Evolutionary conservation across 2,888 invertebrate species (phyloP), one percentile per base, ranked within the genome.

Genomic region (Drosophila diplacantha): DNA sequence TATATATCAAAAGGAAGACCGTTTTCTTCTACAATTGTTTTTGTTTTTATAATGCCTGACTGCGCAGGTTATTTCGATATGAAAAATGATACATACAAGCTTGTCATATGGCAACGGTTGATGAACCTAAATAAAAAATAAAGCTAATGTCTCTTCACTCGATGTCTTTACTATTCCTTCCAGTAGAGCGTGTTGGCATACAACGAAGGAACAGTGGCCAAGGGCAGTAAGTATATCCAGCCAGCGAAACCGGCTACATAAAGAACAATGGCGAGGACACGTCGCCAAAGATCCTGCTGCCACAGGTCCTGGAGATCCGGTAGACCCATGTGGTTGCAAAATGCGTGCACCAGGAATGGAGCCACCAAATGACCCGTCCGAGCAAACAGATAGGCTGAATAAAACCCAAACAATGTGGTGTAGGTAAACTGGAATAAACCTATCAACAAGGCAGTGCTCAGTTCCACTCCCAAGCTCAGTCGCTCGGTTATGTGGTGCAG

Each of bases 321-420:
- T 85, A 98, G 94, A 8, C 98, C 98, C 96, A 98, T 97, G 88
- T 96, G 95, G 88, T 98, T 98, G 89, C 98, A 98, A 88, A 97
- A 97, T 32, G 96, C 94, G 88, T 98, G 98, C 2, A 94, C 96
- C 16, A 96, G 88, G 75, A 97, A 92, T 4, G 96, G 95, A 1
- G 97, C 95, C 18, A 93, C 90, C 77, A 98, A 92, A 87, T 98
- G 97, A 35, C 97, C 96, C 3, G 97, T 98, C 86, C 94, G 92
- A 11, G 94, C 90, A 88, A 97, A 96, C 47, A 98, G 88, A 87
- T 93, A 97, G n/a, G 97, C 95, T 7, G 97, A 97, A 88, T 98
- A 98, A 47, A 94, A 94, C 61, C 98, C 98, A 90, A 98, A 98
- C 49, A 98, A 87, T 53, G 95, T 96, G 3, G 98, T 98, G 85